Base-by-base conservation (phyloP, 2,888 invertebrate species). In the Polyploca ridens region DNA sequence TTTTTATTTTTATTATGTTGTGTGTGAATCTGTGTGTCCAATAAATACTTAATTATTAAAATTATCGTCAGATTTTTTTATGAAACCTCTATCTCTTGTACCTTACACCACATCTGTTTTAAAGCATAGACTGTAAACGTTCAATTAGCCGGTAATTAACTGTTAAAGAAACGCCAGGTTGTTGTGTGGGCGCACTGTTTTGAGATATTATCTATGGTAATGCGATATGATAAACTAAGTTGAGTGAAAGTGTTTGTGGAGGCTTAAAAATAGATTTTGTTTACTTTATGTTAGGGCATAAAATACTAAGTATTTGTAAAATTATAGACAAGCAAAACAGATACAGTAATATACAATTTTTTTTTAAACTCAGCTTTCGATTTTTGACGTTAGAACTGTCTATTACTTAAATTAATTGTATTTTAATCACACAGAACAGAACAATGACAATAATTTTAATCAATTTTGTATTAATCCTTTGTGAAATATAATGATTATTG, bases 111-210 rank as follows among this genome's bases (percentile, higher is more conserved):
- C 0, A 65, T 67, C 63, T 44, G 59, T 67, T 67, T 65, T 72
- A 73, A 74, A 77, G 74, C 80, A 82, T 78, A 75, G 78, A 83
- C 82, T 86, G 87, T 87, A 84, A 89, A 87, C 87, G 89, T 89
- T 88, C 87, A 91, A 90, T 91, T 91, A 85, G 87, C 83, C 79
- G 78, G 87, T 88, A 91, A 91, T 91, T 90, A 91, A 83, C 84
- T 79, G 77, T 72, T 54, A 54, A 84, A 85, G 84, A 77, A 86
- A 83, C 82, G 76, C 79, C 86, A 86, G 88, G 85, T 85, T 78
- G 54, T 54, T 54, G 54, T 86, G 79, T 79, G 78, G 69, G 73
- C 66, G 64, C 62, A 68, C 75, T 77, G 81, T 84, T 79, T 78
- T 77, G 71, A 77, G 83, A 86, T 86, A 76, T 71, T 79, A 85